Base-by-base conservation (phyloP, 2,797 vertebrate genomes). In the Lagorchestes hirsutus region DNA sequence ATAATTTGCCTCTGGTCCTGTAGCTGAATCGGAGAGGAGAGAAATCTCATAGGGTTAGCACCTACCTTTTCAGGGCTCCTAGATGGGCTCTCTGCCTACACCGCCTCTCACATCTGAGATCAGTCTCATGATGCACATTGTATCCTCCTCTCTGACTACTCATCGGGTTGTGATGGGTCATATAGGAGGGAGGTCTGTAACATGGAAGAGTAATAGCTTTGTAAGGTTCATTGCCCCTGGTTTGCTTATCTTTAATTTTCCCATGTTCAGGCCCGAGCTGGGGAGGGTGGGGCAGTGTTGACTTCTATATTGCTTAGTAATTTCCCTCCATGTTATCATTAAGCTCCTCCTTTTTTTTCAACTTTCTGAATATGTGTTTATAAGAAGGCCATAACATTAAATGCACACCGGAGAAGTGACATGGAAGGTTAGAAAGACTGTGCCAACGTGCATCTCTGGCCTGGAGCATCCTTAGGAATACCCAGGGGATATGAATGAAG, bases 151-250 rank as follows among this genome's bases (percentile, higher is more conserved):
- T 8, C n/a, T 82, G 14, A 52, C 52, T 8, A 52, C n/a, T 40
- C 62, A 74, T 40, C 95, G 24, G 50, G 58, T 55, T 92, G 93
- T 50, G 93, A 93, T 93, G 28, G 40, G 92, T 31, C 14, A 74
- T 40, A 40, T 9, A 58, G 91, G 92, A 57, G 46, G 11, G 50
- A 92, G 22, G 13, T 50, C 0, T 59, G 54, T 28, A 92, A 55
- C 95, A 95, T 94, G 67, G 27, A 93, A 95, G 55, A 92, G n/a
- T 92, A 91, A 93, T 90, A 92, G 1, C 50, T 52, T 96, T 95
- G 28, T 90, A 54, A 54, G 59, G 93, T 67, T 96, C 90, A 91
- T 67, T 94, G 52, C 50, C 94, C 93, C 27, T 93, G 55, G 14
- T 55, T 57, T 58, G 10, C n/a, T 24, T 93, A 90, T 11, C 10